Percentiles rank a stretch among this genome's conserved stretches.
Evolutionary conservation across 2,113 vertebrate genomes (phyloP).

Genomic region (Atherinomorus stipes): DNA sequence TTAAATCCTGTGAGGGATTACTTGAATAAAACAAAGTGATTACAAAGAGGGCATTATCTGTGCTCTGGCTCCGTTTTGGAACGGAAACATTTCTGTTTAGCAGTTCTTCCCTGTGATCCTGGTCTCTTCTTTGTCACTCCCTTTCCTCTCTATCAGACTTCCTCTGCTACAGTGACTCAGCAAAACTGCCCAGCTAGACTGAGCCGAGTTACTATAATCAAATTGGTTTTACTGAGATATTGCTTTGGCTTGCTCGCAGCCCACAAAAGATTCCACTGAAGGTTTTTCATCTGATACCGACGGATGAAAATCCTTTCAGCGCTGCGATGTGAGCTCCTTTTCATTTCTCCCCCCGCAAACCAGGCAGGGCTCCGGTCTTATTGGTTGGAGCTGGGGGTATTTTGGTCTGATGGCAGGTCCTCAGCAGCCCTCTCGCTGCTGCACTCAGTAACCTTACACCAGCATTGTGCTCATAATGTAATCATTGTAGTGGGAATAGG

Average conservation of each 20-base stretch:
- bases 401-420: slow-evolving; percentile 63
- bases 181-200: slow-evolving; percentile 45
- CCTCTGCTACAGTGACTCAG: slow-evolving; percentile 63
- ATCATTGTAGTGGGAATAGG: slow-evolving; percentile 80
- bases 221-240: slow-evolving; percentile 67
- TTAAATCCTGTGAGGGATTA: background rate
- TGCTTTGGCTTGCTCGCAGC: slow-evolving; percentile 60
- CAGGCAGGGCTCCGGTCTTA: slow-evolving; percentile 42
- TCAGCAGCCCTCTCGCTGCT: slow-evolving; percentile 50
- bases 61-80: slow-evolving; percentile 1
- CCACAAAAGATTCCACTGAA: slow-evolving; percentile 64
- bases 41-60: slow-evolving; percentile 1
- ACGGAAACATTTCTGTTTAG: slow-evolving; percentile 22
- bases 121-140: slow-evolving; percentile 35
- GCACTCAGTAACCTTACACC: slow-evolving; percentile 81
- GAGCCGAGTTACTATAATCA: slow-evolving; percentile 55
- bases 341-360: slow-evolving; percentile 54
- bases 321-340: slow-evolving; percentile 61
- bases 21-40: background rate
- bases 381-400: slow-evolving; percentile 54
- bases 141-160: slow-evolving; percentile 52
- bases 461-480: slow-evolving; percentile 82
- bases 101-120: slow-evolving; percentile 24
- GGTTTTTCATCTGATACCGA: slow-evolving; percentile 64
- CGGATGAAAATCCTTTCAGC: slow-evolving; percentile 64